Base-by-base conservation (phyloP, 1,140 invertebrate genomes). In the Doryteuthis pealeii region DNA sequence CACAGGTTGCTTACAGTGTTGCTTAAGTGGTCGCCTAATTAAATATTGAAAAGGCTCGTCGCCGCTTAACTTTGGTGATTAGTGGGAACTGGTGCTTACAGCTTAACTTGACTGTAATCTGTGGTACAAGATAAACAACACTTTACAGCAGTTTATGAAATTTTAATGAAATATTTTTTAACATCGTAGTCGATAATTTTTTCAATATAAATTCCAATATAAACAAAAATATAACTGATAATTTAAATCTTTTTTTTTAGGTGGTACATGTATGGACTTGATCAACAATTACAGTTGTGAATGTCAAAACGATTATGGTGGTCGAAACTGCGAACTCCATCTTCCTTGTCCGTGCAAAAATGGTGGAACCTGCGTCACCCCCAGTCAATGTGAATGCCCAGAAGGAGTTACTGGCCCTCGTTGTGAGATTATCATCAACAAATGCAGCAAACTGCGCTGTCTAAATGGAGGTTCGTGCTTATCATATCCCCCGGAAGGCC, bases 271-370 rank as follows among this genome's bases (percentile, higher is more conserved):
- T 75, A 26, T 73, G 26, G 76, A 81, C 49, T 71, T 75, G 15
- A 49, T 81, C 28, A 77, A 79, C 73, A 75, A 78, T 40, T 78
- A 77, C 70, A 71, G 58, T 30, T 82, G 81, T 69, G 30, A 72
- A 49, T 83, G 82, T 71, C 75, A 26, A n/a, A 71, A 73, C 22
- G 78, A 78, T 30, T 83, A 77, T 69, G 78, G 73, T 14, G 82
- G 82, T 10, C 43, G 69, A 40, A 68, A 74, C 10, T 83, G 82
- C 76, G 81, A 80, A 54, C 74, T 74, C n/a, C 72, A 77, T 14
- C 68, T 75, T 12, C 78, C 78, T 3, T 74, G 78, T 30, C 68
- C 68, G 28, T 81, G 80, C 49, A 74, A 75, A n/a, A 74, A 81
- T 40, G 76, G 76, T 28, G 80, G 80, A 15, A 76, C 74, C 15